These are phyloP conservation scores for Coptodon bakossiorum DNA, from an alignment of 2,113 vertebrate genomes.

Conservation along the genomic window DNA sequence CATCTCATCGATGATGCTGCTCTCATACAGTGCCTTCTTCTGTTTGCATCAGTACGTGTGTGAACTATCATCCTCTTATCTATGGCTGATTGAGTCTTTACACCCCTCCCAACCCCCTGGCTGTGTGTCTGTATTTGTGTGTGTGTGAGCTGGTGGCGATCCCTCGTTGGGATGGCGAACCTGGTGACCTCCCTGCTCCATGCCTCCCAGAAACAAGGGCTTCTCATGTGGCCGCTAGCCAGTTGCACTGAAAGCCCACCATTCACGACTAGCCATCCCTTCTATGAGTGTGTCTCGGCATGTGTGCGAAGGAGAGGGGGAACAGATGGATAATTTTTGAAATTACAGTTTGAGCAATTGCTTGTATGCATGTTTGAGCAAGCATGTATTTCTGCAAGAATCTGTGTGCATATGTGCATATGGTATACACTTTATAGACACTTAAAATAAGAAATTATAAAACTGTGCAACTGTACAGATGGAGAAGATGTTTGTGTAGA, in stretches of 20 bases:
- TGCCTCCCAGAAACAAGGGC: conserved; percentile 57
- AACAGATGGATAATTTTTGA: conserved; percentile 45
- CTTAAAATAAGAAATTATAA: conserved; percentile 3
- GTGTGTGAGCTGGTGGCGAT: not conserved
- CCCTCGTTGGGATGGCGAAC: conserved; percentile 46
- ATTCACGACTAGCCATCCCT: conserved; percentile 43
- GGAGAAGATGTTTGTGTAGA: not conserved
- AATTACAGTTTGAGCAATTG: conserved; percentile 55
- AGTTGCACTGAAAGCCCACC: conserved; percentile 61
- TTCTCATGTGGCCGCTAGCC: conserved; percentile 62
- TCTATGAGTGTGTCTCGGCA: conserved; percentile 9
- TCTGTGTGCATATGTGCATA: not conserved
- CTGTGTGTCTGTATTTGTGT: not conserved
- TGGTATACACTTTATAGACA: not conserved
- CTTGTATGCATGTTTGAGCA: not conserved
- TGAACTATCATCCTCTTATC: conserved; percentile 40
- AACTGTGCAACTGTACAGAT: not conserved
- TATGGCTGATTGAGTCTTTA: conserved; percentile 19
- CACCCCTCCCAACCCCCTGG: not conserved
- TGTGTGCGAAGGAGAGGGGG: not conserved
- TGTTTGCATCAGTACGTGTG: conserved; percentile 8
- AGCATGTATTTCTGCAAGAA: not conserved
- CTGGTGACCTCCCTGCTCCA: conserved; percentile 53
- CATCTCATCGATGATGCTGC: not conserved
- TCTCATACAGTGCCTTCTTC: conserved; percentile 1